Conservation (phyloP, 2,113 vertebrate genomes). For the Dasyurus viverrinus region DNA sequence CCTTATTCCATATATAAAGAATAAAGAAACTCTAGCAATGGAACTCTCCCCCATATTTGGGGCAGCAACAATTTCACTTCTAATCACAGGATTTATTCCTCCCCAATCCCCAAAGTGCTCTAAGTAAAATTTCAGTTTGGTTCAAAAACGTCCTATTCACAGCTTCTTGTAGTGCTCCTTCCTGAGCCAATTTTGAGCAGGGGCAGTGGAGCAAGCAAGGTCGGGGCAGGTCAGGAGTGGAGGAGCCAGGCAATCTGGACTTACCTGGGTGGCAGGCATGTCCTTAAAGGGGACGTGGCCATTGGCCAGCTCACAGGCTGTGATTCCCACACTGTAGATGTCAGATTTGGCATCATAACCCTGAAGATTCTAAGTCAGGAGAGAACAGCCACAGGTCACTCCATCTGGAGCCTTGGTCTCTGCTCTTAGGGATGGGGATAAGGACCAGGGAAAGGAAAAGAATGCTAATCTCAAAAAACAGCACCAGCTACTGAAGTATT, state of each 20-base stretch:
- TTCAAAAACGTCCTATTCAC: not conserved
- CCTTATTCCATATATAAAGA: not conserved
- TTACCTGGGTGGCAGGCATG: conserved; percentile 97
- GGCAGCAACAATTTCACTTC: not conserved
- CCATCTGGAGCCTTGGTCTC: not conserved
- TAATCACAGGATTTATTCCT: not conserved
- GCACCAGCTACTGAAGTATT: not conserved
- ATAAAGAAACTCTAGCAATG: not conserved
- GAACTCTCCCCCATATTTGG: not conserved
- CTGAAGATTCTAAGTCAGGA: conserved; percentile 91
- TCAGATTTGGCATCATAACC: conserved; percentile 98
- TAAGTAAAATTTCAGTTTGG: not conserved
- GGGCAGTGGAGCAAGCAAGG: not conserved
- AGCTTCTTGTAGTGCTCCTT: not conserved
- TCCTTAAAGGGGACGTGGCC: conserved; percentile 99
- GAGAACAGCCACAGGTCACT: conserved; percentile 57
- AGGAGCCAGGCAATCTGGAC: not conserved
- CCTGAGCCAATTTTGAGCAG: not conserved
- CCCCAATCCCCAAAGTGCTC: not conserved
- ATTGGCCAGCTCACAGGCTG: conserved; percentile 97
- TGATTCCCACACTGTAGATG: conserved; percentile 98
- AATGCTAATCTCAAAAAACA: not conserved
- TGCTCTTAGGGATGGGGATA: conserved; percentile 33
- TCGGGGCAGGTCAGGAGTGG: not conserved
- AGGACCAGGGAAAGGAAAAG: not conserved